A percentile compares a stretch with the other conserved stretches of the same genome.
phyloP scores from a whole-genome alignment of 2,888 invertebrate species.

The Ectemnius cavifrons region DNA sequence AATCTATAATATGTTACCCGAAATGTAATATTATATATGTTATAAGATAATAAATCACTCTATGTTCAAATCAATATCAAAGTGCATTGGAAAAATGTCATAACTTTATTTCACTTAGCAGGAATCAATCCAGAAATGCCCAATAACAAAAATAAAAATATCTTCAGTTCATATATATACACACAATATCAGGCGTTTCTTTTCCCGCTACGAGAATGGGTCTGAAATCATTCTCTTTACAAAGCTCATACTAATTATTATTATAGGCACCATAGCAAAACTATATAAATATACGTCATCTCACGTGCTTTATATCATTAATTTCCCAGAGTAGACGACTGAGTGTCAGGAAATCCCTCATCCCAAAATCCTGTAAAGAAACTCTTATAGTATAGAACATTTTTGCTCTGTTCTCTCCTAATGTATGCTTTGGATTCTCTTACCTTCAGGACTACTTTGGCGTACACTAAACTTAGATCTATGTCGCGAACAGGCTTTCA shows the following conservation, averaged over 20 bases:
- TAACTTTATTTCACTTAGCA: neutral
- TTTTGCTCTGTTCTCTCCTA: too few species aligned
- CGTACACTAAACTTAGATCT: conserved; percentile 75
- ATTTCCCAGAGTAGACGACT: conserved; percentile 26
- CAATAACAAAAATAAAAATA: conserved; percentile 4
- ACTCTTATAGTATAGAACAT: too few species aligned
- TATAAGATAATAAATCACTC: conserved; percentile 76
- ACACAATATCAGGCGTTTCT: too few species aligned
- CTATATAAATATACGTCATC: conserved; percentile 3
- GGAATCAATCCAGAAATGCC: conserved; percentile 29
- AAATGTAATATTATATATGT: conserved; percentile 75
- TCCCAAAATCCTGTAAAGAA: conserved; percentile 75
- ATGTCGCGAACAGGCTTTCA: conserved; percentile 79
- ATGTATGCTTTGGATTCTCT: conserved; percentile 8
- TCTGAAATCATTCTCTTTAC: too few species aligned
- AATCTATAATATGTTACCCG: conserved; percentile 75
- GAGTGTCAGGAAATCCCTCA: conserved; percentile 70
- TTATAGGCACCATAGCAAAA: neutral
- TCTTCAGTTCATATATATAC: neutral
- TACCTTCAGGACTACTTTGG: conserved; percentile 75
- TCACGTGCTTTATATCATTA: neutral
- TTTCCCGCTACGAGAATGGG: too few species aligned
- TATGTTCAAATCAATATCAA: conserved; percentile 69
- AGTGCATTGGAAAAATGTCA: conserved; percentile 1
- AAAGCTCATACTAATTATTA: neutral